Evolutionary conservation across 2,113 vertebrate species (phyloP), one percentile per base, ranked within the genome.

Genomic region (Pithys albifrons): DNA sequence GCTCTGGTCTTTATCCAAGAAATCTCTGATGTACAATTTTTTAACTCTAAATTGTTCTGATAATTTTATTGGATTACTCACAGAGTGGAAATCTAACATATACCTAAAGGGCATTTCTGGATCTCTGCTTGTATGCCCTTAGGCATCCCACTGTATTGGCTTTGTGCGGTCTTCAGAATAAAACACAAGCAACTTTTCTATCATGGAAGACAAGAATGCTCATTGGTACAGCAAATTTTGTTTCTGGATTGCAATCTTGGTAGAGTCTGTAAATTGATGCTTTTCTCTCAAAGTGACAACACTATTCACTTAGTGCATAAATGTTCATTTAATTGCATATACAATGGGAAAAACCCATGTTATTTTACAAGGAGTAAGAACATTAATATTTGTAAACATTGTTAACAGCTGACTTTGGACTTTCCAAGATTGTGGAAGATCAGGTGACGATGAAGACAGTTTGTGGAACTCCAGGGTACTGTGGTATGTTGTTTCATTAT

Each of bases 381-480:
- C 4, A 59, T 74, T 88, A 85, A 91, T 87, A 75, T 91, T 93
- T 35, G 41, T 88, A 72, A 88, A 93, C 18, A 69, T 81, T 88
- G 83, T 90, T 95, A 91, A 96, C 81, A 99, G 98, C 98, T 96
- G 98, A 99, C 91, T 99, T 99, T 93, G 98, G 98, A 80, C 98
- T 99, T 93, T 99, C 98, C 67, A 99, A 99, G 97, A 99, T 99
- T 85, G 98, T 99, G 82, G 98, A 99, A 93, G 98, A 99, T 69
- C 98, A 98, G 78, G 98, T 99, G 85, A 98, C 98, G 84, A 99
- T 99, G 98, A 99, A 98, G 97, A 99, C 98, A 41, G 97, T 99
- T 29, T 99, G 98, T 91, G 98, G 98, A 91, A 99, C 98, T 55
- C 98, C 98, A 23, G 98, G 98, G 25, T 99, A 99, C 80, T 99